Conservation (phyloP, 2,888 invertebrate genomes). For the Carterocephalus palaemon region DNA sequence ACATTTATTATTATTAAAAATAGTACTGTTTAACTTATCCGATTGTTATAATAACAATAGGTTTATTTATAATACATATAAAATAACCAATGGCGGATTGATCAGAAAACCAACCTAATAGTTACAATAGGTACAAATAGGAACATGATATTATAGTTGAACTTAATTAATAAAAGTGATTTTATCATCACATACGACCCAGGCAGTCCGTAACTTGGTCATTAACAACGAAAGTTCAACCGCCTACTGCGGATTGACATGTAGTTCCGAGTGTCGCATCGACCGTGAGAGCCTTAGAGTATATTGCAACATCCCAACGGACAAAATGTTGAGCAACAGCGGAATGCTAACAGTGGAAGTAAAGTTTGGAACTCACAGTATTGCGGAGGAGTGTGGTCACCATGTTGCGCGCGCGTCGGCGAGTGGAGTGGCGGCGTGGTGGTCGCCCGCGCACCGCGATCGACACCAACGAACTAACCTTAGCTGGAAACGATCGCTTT, state of each 20-base stretch:
- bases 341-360: slow-evolving; percentile 29
- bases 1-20: too few species aligned
- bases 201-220: too few species aligned
- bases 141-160: too few species aligned
- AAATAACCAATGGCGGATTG: too few species aligned
- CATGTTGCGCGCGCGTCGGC: slow-evolving; percentile 65
- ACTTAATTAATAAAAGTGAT: too few species aligned
- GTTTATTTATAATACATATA: too few species aligned
- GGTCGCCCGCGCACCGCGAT: slow-evolving; percentile 54
- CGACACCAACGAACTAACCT: slow-evolving; percentile 43
- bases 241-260: background rate
- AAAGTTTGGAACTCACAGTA: slow-evolving; percentile 35
- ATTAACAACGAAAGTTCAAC: slow-evolving; percentile 2
- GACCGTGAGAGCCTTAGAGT: slow-evolving; percentile 1
- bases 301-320: slow-evolving; percentile 12
- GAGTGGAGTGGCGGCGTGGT: slow-evolving; percentile 62
- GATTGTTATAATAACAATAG: too few species aligned
- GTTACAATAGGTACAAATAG: too few species aligned
- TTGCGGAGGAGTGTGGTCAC: slow-evolving; percentile 39
- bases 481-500: slow-evolving; percentile 41
- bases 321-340: slow-evolving; percentile 24
- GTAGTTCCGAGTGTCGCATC: background rate
- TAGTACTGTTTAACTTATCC: too few species aligned
- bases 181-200: too few species aligned
- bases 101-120: too few species aligned